Conservation (phyloP, 2,113 vertebrate species). For the Turnix velox region DNA sequence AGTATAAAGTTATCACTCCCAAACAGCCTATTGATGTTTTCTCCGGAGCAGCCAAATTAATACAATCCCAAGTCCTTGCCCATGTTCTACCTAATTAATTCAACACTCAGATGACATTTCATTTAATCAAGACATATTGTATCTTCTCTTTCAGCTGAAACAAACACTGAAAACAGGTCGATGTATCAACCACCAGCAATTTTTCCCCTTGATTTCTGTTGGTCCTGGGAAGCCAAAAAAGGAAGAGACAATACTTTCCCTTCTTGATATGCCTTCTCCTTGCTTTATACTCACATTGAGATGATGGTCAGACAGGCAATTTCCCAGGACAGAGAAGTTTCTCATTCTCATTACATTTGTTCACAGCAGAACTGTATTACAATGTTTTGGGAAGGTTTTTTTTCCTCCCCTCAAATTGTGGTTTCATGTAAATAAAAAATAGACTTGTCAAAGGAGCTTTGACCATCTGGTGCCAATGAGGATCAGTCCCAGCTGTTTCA, state of each 20-base stretch:
- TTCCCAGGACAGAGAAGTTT: not conserved
- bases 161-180: constrained; percentile 46
- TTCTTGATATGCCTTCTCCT: not conserved
- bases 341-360: not conserved
- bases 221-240: not conserved
- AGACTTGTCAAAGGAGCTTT: not conserved
- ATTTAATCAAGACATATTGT: constrained; percentile 65
- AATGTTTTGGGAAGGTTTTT: too few relatives aligned
- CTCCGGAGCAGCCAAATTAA: constrained; percentile 23
- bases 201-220: not conserved
- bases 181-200: constrained; percentile 30
- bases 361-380: not conserved
- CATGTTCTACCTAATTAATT: constrained; percentile 22
- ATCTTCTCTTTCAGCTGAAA: constrained; percentile 50
- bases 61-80: not conserved
- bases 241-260: not conserved
- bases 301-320: not conserved
- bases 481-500: not conserved
- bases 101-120: constrained; percentile 30
- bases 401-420: not conserved
- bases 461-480: not conserved
- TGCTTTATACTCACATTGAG: not conserved
- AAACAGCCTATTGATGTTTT: not conserved
- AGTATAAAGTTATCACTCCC: not conserved
- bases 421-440: not conserved